Percentiles rank a stretch among this genome's conserved stretches.
Evolutionary conservation across 2,113 vertebrate species (phyloP).

Genomic region (Irena cyanogastra): DNA sequence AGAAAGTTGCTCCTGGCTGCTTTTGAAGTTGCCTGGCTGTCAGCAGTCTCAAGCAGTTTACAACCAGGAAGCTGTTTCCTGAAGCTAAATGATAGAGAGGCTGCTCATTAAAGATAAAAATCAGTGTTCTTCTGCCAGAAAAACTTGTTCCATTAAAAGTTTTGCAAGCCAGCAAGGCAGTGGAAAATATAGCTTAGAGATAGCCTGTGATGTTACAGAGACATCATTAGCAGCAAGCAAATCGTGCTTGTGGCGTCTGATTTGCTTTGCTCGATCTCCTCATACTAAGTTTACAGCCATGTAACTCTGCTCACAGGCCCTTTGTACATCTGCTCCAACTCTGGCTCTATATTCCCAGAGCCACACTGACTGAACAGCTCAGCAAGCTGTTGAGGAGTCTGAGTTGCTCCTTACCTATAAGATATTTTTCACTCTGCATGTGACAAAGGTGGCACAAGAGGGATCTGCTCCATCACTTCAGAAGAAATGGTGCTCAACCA

Average conservation of each 20-base stretch:
- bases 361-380: background rate
- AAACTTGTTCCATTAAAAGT: conserved; percentile 66
- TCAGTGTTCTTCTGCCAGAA: conserved; percentile 61
- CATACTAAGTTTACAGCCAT: background rate
- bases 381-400: background rate
- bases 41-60: conserved; percentile 30
- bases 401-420: accelerated
- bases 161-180: conserved; percentile 58
- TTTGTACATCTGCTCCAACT: background rate
- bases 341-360: background rate
- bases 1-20: background rate
- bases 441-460: background rate
- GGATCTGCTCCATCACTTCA: background rate
- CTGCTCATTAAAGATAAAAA: conserved; percentile 67
- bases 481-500: background rate
- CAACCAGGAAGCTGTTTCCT: conserved; percentile 64
- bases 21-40: conserved; percentile 17
- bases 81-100: conserved; percentile 52
- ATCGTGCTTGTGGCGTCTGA: background rate
- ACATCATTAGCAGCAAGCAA: background rate
- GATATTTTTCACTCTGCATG: background rate
- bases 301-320: background rate
- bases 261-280: background rate
- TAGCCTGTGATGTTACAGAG: background rate
- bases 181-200: conserved; percentile 47